phyloP scores from a whole-genome alignment of 2,888 invertebrate genomes.

The Cinara cedri region DNA sequence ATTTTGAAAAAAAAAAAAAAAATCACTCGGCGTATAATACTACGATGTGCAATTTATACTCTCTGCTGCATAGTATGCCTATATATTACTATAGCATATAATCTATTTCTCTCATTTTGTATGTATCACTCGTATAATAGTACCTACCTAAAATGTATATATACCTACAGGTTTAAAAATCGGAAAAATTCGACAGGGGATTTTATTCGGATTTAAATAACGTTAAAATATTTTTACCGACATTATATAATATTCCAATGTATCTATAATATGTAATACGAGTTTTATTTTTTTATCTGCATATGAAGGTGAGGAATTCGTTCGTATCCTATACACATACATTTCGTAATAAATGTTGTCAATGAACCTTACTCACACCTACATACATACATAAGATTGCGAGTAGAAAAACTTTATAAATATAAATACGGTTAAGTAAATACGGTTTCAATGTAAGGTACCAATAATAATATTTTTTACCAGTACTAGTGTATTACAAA shows the following conservation, averaged over 20 bases:
- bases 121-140: neutral
- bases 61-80: too few species aligned
- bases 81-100: too few species aligned
- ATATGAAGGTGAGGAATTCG: constrained; percentile 27
- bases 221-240: constrained; percentile 6
- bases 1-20: too few species aligned
- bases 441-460: neutral
- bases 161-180: neutral
- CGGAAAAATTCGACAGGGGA: neutral
- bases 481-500: neutral
- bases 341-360: constrained; percentile 44
- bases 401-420: constrained; percentile 4
- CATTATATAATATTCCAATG: constrained; percentile 44
- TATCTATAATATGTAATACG: neutral
- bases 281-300: constrained; percentile 17
- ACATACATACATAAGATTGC: constrained; percentile 24
- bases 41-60: too few species aligned
- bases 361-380: constrained; percentile 31
- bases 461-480: neutral
- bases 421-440: neutral
- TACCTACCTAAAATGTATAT: neutral
- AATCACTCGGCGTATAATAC: too few species aligned
- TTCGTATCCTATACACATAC: constrained; percentile 19
- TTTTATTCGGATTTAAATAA: constrained; percentile 20
- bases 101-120: too few species aligned